Percentiles rank a stretch among this genome's conserved stretches.
phyloP scores from a whole-genome alignment of 2,113 vertebrate genomes.

The Lamprologus tigripictilis region DNA sequence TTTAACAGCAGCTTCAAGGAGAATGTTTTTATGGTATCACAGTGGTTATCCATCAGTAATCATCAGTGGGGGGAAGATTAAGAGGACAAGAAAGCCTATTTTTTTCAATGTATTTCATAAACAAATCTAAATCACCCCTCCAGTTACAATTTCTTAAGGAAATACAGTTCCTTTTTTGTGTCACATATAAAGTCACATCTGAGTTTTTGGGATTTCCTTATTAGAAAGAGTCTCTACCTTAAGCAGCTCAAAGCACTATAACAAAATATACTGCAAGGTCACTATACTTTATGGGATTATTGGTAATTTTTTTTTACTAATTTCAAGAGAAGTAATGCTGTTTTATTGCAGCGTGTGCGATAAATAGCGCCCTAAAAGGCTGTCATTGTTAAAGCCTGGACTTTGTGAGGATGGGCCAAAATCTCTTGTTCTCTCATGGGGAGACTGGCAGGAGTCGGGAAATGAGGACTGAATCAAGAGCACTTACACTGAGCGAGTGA shows the following conservation, averaged over 20 bases:
- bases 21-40: not conserved
- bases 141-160: not conserved
- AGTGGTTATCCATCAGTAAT: not conserved
- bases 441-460: conserved; percentile 39
- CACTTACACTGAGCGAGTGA: conserved; percentile 36
- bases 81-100: not conserved
- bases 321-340: not conserved
- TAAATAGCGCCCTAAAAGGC: not conserved
- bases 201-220: not conserved
- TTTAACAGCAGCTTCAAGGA: not conserved
- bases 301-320: not conserved
- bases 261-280: not conserved
- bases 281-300: not conserved
- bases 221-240: not conserved
- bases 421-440: not conserved
- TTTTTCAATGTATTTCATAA: not conserved
- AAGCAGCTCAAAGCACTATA: not conserved
- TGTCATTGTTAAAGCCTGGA: conserved; percentile 3
- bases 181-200: not conserved
- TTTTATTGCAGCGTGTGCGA: conserved; percentile 1
- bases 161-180: not conserved
- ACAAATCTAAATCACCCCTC: not conserved
- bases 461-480: conserved; percentile 24
- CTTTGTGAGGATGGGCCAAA: not conserved
- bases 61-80: not conserved